phyloP scores from a whole-genome alignment of 2,888 invertebrate genomes.

The Psococerastis gibbosa region DNA sequence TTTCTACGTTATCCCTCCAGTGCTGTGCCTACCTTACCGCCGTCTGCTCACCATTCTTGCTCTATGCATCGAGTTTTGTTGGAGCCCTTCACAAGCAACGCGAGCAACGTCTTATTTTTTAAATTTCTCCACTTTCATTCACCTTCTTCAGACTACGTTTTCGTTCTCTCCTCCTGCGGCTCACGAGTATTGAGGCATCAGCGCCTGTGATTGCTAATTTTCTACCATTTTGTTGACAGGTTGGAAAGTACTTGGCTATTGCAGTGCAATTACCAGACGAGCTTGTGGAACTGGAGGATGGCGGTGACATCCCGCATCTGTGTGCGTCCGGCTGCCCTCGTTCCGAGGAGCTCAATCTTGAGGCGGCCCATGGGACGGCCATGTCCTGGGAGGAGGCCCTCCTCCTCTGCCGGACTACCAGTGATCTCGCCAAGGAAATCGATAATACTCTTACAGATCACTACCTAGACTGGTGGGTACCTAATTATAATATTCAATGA shows the following conservation, averaged over 20 bases:
- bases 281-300: slow-evolving; percentile 21
- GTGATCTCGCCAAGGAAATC: slow-evolving; percentile 15
- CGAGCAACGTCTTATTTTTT: too few relatives aligned
- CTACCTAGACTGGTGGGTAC: slow-evolving; percentile 29
- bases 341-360: slow-evolving; percentile 28
- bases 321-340: slow-evolving; percentile 31
- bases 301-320: slow-evolving; percentile 24
- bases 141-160: too few relatives aligned
- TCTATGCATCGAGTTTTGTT: too few relatives aligned
- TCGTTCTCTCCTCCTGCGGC: not conserved
- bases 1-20: too few relatives aligned
- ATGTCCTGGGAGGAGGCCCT: slow-evolving; percentile 19
- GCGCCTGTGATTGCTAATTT: not conserved
- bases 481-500: too few relatives aligned
- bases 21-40: too few relatives aligned
- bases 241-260: slow-evolving; percentile 29
- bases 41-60: too few relatives aligned
- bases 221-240: slow-evolving; percentile 16
- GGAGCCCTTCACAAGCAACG: too few relatives aligned
- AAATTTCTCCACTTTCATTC: too few relatives aligned
- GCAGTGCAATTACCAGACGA: slow-evolving; percentile 30
- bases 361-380: slow-evolving; percentile 19
- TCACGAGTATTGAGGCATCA: not conserved
- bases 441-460: slow-evolving; percentile 24
- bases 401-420: slow-evolving; percentile 17